These are phyloP conservation scores for Paradoxurus hermaphroditus DNA, from an alignment of 2,113 vertebrate genomes.

Conservation along the genomic window DNA sequence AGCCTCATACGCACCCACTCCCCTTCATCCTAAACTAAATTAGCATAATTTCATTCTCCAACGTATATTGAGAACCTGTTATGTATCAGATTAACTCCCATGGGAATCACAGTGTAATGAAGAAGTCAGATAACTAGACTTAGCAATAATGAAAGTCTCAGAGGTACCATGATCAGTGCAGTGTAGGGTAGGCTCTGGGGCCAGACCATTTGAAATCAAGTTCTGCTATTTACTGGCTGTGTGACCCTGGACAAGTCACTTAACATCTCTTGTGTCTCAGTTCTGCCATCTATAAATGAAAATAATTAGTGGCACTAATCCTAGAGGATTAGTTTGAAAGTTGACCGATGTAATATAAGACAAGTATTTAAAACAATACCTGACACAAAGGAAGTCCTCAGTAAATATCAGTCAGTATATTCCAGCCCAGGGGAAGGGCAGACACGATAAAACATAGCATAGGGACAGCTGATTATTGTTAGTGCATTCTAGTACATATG, in stretches of 20 bases:
- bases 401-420: neutral
- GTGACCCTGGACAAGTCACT: neutral
- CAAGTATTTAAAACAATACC: neutral
- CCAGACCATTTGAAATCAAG: neutral
- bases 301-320: neutral
- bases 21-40: neutral
- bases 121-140: neutral
- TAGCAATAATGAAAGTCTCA: neutral
- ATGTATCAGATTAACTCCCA: neutral
- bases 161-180: no score
- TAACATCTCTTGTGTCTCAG: neutral
- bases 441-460: neutral
- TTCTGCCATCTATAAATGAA: neutral
- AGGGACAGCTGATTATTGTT: neutral
- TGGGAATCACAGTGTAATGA: neutral
- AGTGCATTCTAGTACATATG: no score
- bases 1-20: neutral
- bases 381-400: neutral
- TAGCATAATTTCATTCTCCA: neutral
- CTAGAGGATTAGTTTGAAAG: neutral
- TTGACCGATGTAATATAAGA: neutral
- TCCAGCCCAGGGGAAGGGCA: neutral
- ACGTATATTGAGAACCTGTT: neutral
- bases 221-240: neutral
- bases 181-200: neutral